Conservation (phyloP, 2,113 vertebrate species). For the Perca fluviatilis region DNA sequence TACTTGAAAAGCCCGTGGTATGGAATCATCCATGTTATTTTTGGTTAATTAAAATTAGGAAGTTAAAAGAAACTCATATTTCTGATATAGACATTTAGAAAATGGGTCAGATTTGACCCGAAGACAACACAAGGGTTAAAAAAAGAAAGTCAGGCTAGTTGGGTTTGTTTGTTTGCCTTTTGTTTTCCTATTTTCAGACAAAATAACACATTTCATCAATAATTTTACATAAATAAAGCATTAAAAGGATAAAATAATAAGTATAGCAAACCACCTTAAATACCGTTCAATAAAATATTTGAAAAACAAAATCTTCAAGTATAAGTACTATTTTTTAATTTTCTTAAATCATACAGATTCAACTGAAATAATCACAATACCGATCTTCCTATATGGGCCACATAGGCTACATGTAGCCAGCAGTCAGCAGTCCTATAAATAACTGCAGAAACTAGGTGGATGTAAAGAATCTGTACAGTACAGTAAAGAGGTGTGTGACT, state of each 20-base stretch:
- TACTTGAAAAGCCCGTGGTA: no score
- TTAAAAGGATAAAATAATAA: background rate
- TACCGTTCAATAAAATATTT: background rate
- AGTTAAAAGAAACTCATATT: no score
- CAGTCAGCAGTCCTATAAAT: slow-evolving; percentile 25
- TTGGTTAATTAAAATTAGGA: no score
- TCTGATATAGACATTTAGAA: no score
- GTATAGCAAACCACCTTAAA: background rate
- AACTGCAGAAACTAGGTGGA: slow-evolving; percentile 22
- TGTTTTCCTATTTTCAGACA: background rate
- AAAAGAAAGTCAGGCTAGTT: no score
- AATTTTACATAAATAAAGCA: no score
- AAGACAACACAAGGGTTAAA: no score
- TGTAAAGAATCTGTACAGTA: slow-evolving; percentile 4
- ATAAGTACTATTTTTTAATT: background rate
- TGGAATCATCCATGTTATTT: no score
- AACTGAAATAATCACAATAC: background rate
- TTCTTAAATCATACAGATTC: background rate
- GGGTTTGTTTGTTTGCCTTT: no score
- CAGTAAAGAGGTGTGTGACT: background rate
- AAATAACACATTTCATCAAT: no score
- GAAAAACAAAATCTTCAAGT: background rate
- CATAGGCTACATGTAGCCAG: background rate
- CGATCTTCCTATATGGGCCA: background rate
- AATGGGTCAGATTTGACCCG: no score